phyloP scores from a whole-genome alignment of 1,140 invertebrate species.

The Venturia canescens region DNA sequence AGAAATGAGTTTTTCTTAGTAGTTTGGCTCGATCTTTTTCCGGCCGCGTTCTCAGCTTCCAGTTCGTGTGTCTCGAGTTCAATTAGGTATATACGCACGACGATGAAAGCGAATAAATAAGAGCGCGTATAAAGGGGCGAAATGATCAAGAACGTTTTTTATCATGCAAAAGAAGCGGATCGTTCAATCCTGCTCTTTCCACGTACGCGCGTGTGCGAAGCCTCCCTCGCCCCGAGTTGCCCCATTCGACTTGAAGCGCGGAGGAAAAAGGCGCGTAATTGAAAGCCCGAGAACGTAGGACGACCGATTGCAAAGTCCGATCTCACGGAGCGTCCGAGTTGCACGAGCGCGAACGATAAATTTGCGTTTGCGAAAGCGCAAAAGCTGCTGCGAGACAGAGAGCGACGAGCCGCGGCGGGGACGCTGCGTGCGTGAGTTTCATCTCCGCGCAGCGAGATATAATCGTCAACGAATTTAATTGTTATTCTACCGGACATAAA shows the following conservation, averaged over 20 bases:
- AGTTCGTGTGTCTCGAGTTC: conserved; percentile 38
- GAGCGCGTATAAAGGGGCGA: neutral
- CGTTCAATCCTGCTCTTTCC: conserved; percentile 47
- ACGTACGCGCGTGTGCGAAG: conserved; percentile 20
- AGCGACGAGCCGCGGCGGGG: too few species aligned
- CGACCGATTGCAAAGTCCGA: neutral
- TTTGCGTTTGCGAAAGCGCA: neutral
- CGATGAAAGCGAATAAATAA: neutral
- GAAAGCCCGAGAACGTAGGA: neutral
- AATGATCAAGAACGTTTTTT: conserved; percentile 29
- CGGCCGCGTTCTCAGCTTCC: too few species aligned
- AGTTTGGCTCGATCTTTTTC: too few species aligned
- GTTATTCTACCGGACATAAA: conserved; percentile 28
- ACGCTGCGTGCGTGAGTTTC: neutral
- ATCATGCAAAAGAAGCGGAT: conserved; percentile 46
- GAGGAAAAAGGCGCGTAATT: neutral
- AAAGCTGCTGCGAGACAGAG: neutral
- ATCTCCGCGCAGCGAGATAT: conserved; percentile 26
- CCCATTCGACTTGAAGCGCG: neutral
- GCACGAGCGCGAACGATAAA: too few species aligned
- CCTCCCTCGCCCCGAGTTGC: neutral
- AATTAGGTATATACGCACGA: conserved; percentile 8
- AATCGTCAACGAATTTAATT: conserved; percentile 33
- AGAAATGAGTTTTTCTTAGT: too few species aligned
- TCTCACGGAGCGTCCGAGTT: neutral